phyloP scores from a whole-genome alignment of 2,797 vertebrate species.

The Agapornis canus region DNA sequence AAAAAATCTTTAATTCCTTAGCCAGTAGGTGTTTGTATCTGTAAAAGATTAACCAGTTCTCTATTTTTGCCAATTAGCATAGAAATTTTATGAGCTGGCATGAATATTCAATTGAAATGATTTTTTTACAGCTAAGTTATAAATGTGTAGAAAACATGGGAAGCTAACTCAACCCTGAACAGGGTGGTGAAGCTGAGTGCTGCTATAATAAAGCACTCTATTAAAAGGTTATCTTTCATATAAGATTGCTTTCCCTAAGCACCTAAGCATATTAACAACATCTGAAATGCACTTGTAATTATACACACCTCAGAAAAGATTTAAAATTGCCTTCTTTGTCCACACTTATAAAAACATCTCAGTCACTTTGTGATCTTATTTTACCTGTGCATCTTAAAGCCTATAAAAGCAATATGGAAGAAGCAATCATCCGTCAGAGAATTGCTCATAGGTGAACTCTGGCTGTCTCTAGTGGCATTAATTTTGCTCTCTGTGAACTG shows the following conservation, averaged over 20 bases:
- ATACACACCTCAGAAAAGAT: constrained; percentile 68
- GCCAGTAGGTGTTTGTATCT: not conserved
- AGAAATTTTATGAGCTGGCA: constrained; percentile 25
- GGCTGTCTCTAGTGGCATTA: constrained; percentile 38
- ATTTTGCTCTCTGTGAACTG: constrained; percentile 66
- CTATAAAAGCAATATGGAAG: constrained; percentile 43
- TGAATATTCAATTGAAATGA: not conserved
- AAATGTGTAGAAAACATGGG: constrained; percentile 16
- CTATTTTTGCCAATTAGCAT: constrained; percentile 21
- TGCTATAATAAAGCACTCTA: constrained; percentile 63
- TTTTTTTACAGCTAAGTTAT: constrained; percentile 28
- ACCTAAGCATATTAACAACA: constrained; percentile 73
- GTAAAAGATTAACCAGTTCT: not conserved
- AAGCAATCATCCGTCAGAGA: constrained; percentile 69
- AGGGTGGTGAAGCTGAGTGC: not conserved
- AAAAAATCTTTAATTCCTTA: not conserved
- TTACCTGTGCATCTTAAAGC: constrained; percentile 39
- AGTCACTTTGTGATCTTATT: constrained; percentile 49
- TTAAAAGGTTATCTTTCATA: constrained; percentile 73
- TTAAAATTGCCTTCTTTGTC: constrained; percentile 65
- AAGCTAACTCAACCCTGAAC: not conserved
- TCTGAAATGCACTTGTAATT: constrained; percentile 71
- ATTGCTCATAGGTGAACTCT: constrained; percentile 65
- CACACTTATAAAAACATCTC: constrained; percentile 54
- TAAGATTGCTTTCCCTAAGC: constrained; percentile 71